Evolutionary conservation across 2,113 vertebrate species (phyloP).

Genomic region (Tragelaphus buxtoni): DNA sequence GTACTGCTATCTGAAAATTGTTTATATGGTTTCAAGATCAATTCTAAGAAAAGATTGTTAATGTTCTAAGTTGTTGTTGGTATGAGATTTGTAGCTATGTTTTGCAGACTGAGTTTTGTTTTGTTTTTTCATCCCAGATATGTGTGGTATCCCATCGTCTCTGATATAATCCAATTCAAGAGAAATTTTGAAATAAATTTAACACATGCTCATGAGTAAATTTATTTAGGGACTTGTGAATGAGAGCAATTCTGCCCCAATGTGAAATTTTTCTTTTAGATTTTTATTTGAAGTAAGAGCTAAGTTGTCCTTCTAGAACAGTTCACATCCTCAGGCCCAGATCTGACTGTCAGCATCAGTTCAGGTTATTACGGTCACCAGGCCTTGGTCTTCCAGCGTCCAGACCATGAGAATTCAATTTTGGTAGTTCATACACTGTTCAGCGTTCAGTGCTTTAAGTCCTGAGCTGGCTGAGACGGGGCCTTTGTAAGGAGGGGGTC

Average conservation of each 20-base stretch:
- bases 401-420: not conserved
- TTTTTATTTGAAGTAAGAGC: not conserved
- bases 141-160: not conserved
- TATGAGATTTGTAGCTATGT: not conserved
- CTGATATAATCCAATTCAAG: not conserved
- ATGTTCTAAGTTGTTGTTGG: not conserved
- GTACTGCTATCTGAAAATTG: not conserved
- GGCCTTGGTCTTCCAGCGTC: not conserved
- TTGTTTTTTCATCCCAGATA: not conserved
- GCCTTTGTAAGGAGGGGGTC: not conserved
- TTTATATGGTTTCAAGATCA: not conserved
- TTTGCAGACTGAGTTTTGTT: not conserved
- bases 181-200: not conserved
- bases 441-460: not conserved
- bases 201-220: not conserved
- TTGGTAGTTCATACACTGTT: rapidly evolving
- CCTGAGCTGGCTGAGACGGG: not conserved
- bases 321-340: not conserved
- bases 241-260: not conserved
- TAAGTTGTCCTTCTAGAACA: not conserved
- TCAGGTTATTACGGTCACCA: rapidly evolving
- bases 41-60: not conserved
- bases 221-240: not conserved
- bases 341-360: not conserved
- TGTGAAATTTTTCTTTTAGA: not conserved